Evolutionary conservation across 2,888 invertebrate species (phyloP).

Genomic region (Leptogaster cylindrica): DNA sequence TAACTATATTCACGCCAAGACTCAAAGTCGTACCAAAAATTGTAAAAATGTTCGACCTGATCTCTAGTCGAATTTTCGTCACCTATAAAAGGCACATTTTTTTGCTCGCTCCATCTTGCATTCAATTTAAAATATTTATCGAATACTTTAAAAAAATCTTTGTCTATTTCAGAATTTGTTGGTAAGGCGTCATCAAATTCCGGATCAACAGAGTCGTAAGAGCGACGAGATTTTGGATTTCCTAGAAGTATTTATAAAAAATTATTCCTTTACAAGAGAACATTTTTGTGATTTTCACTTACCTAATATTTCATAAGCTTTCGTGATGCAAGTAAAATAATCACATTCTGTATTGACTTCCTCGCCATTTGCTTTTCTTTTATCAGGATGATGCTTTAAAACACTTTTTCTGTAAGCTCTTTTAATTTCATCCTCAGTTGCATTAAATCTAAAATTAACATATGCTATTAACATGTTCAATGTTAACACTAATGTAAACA

Average conservation of each 20-base stretch:
- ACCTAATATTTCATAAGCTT: conserved; percentile 91
- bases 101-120: conserved; percentile 89
- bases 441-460: conserved; percentile 74
- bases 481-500: no score
- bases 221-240: conserved; percentile 78
- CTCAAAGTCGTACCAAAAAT: conserved; percentile 98
- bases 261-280: no score
- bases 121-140: conserved; percentile 76
- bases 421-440: conserved; percentile 92
- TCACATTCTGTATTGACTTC: conserved; percentile 89
- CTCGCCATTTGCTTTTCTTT: conserved; percentile 89
- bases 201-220: conserved; percentile 97
- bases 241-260: conserved; percentile 67
- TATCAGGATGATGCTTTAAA: conserved; percentile 97
- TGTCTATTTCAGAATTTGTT: conserved; percentile 74
- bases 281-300: neutral
- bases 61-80: conserved; percentile 77
- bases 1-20: conserved; percentile 99
- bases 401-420: conserved; percentile 91
- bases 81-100: conserved; percentile 81
- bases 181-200: conserved; percentile 90
- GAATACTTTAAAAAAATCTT: conserved; percentile 77
- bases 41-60: conserved; percentile 92
- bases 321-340: conserved; percentile 98
- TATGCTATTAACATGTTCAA: no score